These are phyloP conservation scores for Meteorus colon DNA, from an alignment of 2,888 invertebrate genomes.

Conservation along the genomic window DNA sequence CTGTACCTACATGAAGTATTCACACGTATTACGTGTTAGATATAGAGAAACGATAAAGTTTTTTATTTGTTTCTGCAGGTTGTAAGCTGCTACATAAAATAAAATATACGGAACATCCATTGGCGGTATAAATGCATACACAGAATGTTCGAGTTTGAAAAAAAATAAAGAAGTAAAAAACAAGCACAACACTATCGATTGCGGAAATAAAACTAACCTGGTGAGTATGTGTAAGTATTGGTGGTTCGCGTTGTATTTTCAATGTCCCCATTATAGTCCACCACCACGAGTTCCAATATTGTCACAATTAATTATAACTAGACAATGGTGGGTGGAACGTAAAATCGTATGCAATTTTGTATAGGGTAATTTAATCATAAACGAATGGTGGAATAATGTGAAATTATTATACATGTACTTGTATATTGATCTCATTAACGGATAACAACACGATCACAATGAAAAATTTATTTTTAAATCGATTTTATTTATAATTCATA, in stretches of 20 bases:
- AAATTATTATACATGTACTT: background rate
- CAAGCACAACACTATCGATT: constrained; percentile 3
- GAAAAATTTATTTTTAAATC: background rate
- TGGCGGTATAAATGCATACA: background rate
- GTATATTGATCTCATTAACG: background rate
- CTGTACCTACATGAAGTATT: background rate
- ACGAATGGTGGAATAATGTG: background rate
- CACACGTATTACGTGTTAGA: background rate
- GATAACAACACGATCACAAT: background rate
- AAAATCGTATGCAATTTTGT: background rate
- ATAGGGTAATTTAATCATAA: background rate
- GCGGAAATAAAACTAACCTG: background rate
- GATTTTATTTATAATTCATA: background rate
- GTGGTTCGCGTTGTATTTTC: background rate
- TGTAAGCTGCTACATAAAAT: background rate
- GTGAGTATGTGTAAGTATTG: background rate
- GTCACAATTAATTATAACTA: constrained; percentile 2
- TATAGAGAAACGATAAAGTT: background rate
- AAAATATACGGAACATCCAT: background rate
- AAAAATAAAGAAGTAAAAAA: background rate
- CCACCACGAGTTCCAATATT: background rate
- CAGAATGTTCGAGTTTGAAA: background rate
- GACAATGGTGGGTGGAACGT: background rate
- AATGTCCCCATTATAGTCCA: background rate
- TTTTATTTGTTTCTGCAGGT: background rate